These are phyloP conservation scores for Balearica regulorum DNA, from an alignment of 2,797 vertebrate species.

Conservation along the genomic window DNA sequence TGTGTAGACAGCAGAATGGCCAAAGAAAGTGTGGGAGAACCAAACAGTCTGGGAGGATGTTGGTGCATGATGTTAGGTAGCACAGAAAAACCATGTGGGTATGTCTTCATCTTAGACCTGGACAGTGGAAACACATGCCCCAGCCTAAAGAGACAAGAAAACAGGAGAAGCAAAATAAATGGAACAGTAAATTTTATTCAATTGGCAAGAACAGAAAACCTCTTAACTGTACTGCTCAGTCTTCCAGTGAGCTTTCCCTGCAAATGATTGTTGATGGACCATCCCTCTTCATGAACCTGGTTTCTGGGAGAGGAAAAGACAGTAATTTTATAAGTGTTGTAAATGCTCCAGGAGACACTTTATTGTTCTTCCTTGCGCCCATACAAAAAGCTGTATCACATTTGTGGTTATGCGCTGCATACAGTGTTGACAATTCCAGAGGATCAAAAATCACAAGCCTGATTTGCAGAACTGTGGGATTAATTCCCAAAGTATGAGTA, in stretches of 20 bases:
- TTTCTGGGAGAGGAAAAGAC: not conserved
- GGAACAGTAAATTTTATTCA: not conserved
- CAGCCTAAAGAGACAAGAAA: not conserved
- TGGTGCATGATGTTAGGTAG: not conserved
- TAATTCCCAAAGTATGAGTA: not conserved
- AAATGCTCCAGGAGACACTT: not conserved
- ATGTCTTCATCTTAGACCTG: not conserved
- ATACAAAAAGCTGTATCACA: not conserved
- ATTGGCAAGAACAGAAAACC: not conserved
- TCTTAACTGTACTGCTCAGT: not conserved
- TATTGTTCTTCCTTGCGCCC: not conserved
- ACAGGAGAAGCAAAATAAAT: not conserved
- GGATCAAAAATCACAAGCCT: not conserved
- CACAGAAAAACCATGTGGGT: not conserved
- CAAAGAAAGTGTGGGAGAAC: not conserved
- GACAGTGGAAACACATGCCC: not conserved
- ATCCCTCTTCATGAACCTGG: not conserved
- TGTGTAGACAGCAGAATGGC: not conserved
- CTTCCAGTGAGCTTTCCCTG: not conserved
- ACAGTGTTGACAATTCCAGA: not conserved
- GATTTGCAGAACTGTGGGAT: not conserved
- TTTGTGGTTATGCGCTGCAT: not conserved
- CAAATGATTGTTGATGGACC: not conserved
- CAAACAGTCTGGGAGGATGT: not conserved
- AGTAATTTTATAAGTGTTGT: not conserved